Base-by-base conservation (phyloP, 2,888 invertebrate genomes). In the Ligdia adustata region DNA sequence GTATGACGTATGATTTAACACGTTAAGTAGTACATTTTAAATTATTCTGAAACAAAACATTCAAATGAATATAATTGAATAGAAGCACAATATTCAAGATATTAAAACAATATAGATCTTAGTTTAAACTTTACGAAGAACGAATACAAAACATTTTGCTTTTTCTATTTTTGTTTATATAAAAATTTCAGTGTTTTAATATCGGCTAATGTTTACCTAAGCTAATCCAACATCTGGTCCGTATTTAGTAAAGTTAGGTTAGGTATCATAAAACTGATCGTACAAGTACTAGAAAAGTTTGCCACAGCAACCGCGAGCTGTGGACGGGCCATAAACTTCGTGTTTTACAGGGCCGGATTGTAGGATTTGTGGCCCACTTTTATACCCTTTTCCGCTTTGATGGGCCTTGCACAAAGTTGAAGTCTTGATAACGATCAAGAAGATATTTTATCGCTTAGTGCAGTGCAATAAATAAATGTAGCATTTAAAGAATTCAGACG, bases 201-300 rank as follows among this genome's bases (percentile, higher is more conserved):
- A n/a, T n/a, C n/a, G n/a, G 1, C 15, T 11, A 27, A 20, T 52
- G 29, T 44, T 44, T 48, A 26, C 37, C 4, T 5, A 43, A 34
- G 14, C 29, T 27, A 4, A 13, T 2, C 28, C 38, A 26, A 32
- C 33, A 46, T 49, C 22, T 28, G 27, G 34, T 16, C 31, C 41
- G 18, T 41, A n/a, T 38, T 37, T 40, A 35, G 16, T 7, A 9
- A 37, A 9, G 24, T 32, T 43, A 50, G 40, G 15, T 24, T n/a
- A 24, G 14, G 20, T n/a, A 9, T 28, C 44, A 50, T 58, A 58
- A 57, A 52, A 49, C 31, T 47, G 37, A 48, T 52, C 45, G 4
- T 12, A 26, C 35, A 37, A 26, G 47, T 45, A 51, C 47, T 52
- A 59, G 46, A 53, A 60, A 57, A 62, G 40, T 56, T 62, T 46